Percentiles rank a stretch among this genome's conserved stretches.
Conservation (phyloP, 2,797 vertebrate genomes). For the Helarctos malayanus region DNA sequence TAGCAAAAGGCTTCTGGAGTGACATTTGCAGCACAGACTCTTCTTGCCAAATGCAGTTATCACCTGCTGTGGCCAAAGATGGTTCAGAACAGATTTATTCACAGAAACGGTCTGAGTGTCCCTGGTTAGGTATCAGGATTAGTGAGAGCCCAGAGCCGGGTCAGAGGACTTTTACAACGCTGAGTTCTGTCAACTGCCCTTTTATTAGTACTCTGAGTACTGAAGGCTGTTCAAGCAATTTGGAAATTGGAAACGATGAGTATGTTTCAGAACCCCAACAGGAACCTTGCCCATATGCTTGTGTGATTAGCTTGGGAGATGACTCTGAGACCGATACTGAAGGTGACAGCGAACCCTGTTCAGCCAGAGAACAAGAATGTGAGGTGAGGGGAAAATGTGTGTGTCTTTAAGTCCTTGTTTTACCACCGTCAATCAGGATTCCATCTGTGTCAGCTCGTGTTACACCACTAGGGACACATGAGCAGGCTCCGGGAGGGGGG, state of each 20-base stretch:
- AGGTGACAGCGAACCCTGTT: constrained; percentile 94
- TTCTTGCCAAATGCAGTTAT: constrained; percentile 86
- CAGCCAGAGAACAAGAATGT: constrained; percentile 93
- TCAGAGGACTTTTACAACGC: constrained; percentile 91
- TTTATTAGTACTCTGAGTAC: constrained; percentile 94
- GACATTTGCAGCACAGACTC: constrained; percentile 91
- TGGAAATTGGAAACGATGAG: constrained; percentile 89
- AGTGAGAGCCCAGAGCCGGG: constrained; percentile 92
- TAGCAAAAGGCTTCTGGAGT: constrained; percentile 97
- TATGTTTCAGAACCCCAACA: constrained; percentile 89
- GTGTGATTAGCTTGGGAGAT: constrained; percentile 94
- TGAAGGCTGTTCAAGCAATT: constrained; percentile 86
- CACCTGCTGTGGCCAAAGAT: constrained; percentile 81
- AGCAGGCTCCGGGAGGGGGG: not conserved
- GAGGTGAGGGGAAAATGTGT: constrained; percentile 91
- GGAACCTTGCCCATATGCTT: constrained; percentile 93
- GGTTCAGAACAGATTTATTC: constrained; percentile 88
- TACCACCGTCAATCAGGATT: fast-evolving
- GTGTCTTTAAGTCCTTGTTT: not conserved
- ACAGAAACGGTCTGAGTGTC: constrained; percentile 94
- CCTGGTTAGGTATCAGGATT: constrained; percentile 94
- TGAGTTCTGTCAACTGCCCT: constrained; percentile 95
- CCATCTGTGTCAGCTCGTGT: not conserved
- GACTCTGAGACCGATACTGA: constrained; percentile 96
- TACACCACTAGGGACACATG: not conserved